phyloP scores from a whole-genome alignment of 2,888 invertebrate species.

The Plusia festucae region DNA sequence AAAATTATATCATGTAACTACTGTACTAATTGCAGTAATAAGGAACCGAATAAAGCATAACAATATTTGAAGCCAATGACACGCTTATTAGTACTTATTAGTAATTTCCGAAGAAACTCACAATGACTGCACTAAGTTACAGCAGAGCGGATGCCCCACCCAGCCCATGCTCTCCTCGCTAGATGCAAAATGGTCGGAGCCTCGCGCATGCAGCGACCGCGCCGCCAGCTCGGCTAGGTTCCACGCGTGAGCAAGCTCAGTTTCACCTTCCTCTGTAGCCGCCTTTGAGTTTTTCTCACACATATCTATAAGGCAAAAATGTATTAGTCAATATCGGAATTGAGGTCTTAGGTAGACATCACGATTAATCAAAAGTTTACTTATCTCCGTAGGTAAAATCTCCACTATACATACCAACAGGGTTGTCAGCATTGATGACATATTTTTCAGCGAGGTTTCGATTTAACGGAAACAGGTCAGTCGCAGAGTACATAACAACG shows the following conservation, averaged over 20 bases:
- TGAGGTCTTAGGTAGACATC: too few species aligned
- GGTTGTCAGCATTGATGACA: constrained; percentile 88
- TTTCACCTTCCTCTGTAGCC: constrained; percentile 93
- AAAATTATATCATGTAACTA: too few species aligned
- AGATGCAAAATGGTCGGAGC: constrained; percentile 78
- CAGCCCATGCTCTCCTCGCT: constrained; percentile 93
- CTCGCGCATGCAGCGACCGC: constrained; percentile 78
- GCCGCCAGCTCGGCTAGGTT: constrained; percentile 93
- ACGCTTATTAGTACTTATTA: too few species aligned
- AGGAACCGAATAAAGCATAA: too few species aligned
- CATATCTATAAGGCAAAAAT: constrained; percentile 87
- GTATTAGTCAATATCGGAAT: not conserved
- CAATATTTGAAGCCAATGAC: too few species aligned
- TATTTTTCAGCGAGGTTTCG: constrained; percentile 95
- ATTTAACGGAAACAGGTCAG: constrained; percentile 93
- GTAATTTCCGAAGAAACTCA: too few species aligned
- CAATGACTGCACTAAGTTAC: constrained; percentile 95
- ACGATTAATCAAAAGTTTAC: not conserved
- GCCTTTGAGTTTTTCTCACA: constrained; percentile 94
- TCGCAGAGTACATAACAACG: constrained; percentile 93
- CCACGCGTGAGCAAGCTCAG: constrained; percentile 97
- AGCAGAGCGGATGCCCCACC: constrained; percentile 96
- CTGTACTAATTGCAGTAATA: too few species aligned
- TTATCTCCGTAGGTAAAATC: not conserved
- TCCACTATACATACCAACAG: constrained; percentile 73